phyloP scores from a whole-genome alignment of 2,888 invertebrate species.

The Deilephila elpenor region DNA sequence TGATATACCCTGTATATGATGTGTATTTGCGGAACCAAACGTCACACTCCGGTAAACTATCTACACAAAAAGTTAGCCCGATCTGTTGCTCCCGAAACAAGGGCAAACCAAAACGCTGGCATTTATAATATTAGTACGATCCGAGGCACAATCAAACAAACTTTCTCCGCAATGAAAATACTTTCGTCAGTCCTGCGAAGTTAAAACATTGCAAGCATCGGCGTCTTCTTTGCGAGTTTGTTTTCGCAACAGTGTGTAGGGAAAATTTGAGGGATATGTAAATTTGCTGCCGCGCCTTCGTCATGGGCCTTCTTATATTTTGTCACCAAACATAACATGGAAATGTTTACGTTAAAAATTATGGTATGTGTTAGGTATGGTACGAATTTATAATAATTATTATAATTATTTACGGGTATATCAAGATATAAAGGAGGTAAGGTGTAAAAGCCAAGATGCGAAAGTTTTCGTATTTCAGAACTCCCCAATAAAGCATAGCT shows the following conservation, averaged over 20 bases:
- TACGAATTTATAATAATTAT: not conserved
- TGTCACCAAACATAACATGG: conserved; percentile 7
- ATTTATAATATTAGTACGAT: not conserved
- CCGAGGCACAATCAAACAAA: not conserved
- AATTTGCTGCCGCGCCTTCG: conserved; percentile 25
- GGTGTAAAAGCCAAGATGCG: too few relatives aligned
- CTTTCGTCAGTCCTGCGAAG: conserved; percentile 10
- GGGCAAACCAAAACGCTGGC: too few relatives aligned
- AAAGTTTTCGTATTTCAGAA: too few relatives aligned
- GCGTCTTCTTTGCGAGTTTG: conserved; percentile 29
- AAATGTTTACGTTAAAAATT: not conserved
- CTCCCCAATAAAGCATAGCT: too few relatives aligned
- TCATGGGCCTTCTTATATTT: conserved; percentile 21
- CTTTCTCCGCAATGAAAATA: not conserved
- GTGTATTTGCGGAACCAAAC: too few relatives aligned
- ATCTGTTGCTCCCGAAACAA: too few relatives aligned
- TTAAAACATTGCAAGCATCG: conserved; percentile 22
- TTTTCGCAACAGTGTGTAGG: conserved; percentile 27
- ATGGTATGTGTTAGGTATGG: not conserved
- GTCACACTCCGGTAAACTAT: too few relatives aligned
- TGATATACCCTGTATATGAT: too few relatives aligned
- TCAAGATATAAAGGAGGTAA: too few relatives aligned
- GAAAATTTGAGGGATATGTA: conserved; percentile 30
- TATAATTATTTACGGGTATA: too few relatives aligned
- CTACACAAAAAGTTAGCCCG: too few relatives aligned